Conservation (phyloP, 2,113 vertebrate genomes). For the Pseudolaguvia tuberculata region DNA sequence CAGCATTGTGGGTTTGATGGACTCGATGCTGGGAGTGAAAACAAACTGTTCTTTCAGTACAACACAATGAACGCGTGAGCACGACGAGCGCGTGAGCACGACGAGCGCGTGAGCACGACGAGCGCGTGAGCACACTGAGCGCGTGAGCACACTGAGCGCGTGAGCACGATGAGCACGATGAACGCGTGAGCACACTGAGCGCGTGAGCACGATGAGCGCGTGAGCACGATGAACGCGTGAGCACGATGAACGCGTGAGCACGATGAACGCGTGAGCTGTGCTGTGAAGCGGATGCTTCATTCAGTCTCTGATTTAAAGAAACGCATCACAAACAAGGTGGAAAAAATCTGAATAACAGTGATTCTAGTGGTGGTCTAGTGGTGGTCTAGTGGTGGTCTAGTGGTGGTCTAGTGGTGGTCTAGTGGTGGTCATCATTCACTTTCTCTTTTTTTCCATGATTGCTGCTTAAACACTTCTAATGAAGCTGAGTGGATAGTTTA, state of each 20-base stretch:
- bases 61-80: slow-evolving; percentile 1
- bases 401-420: background rate
- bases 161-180: too few species aligned
- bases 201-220: too few species aligned
- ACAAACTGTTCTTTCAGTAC: slow-evolving; percentile 26
- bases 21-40: slow-evolving; percentile 6
- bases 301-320: background rate
- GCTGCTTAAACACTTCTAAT: too few species aligned
- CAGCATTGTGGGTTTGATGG: slow-evolving; percentile 11
- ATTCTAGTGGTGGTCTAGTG: too few species aligned
- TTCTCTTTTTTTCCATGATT: too few species aligned
- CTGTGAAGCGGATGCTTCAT: background rate
- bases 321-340: background rate
- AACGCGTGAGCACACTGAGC: too few species aligned
- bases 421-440: background rate
- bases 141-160: too few species aligned
- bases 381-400: background rate
- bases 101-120: slow-evolving; percentile 2
- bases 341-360: background rate
- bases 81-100: slow-evolving; percentile 4
- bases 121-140: background rate
- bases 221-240: too few species aligned
- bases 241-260: too few species aligned
- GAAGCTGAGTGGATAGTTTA: too few species aligned
- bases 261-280: too few species aligned